Evolutionary conservation across 1,140 invertebrate species (phyloP), one percentile per base, ranked within the genome.

Genomic region (Neodiprion virginianus): DNA sequence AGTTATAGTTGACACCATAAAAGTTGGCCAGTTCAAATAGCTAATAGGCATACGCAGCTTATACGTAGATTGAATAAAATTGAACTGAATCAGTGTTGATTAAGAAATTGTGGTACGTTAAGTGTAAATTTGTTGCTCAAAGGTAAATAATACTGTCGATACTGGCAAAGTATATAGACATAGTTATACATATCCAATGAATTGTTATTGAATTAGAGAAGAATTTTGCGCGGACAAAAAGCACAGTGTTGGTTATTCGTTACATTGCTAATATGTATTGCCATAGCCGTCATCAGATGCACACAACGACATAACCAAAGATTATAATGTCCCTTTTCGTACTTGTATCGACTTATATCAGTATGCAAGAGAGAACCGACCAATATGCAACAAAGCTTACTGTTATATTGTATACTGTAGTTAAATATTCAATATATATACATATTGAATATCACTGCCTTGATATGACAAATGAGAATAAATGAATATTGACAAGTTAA

Each of bases 381-480:
- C 11, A 17, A 61, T 61, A 5, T 61, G 53, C 8, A 61, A 61
- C 53, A 61, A 61, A 61, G 53, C 53, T 61, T 61, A 9, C 53
- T 61, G 53, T 61, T 61, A 61, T 61, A 17, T 61, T 61, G 53
- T 61, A 61, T 61, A 17, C n/a, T 8, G 53, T 61, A 61, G 5
- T 61, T 61, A 61, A 61, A 8, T 61, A 61, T 61, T 14, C 5
- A 40, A 40, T 40, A 40, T 40, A 61, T 17, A 17, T 61, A 61
- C 8, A 61, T 61, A 61, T 61, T 12, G 53, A 61, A 61, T 14
- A 61, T 61, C 53, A 61, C 53, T 61, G 53, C 53, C 53, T 61
- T 17, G 53, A 61, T 61, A 61, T 61, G 53, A 61, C 53, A 61
- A 61, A 61, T 61, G 53, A 61, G 53, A 61, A 61, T 61, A 61